Base-by-base conservation (phyloP, 2,888 invertebrate genomes). In the Gnatocerus cornutus region DNA sequence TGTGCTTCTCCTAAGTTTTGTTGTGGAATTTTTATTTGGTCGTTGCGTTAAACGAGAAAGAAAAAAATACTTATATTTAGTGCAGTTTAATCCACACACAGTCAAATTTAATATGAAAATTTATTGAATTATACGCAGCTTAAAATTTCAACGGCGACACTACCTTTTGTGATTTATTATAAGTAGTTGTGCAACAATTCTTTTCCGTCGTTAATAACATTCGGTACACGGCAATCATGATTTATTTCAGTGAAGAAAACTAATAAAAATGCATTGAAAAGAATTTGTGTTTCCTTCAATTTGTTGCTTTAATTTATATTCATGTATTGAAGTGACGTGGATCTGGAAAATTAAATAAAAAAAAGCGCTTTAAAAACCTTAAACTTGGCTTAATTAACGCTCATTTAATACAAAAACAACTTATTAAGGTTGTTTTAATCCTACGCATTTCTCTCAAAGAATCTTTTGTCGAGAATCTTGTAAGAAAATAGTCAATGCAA, bases 401-500 rank as follows among this genome's bases (percentile, higher is more conserved):
- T 61, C n/a, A 39, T 61, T 61, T 56, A 39, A 13, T 46, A 50
- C 48, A 61, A 16, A 21, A 48, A 61, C 61, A 61, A 59, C 30
- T 33, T 21, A 21, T 21, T 21, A 21, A 21, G 21, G 21, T 21
- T 21, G 21, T 21, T 21, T 37, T 21, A 37, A 61, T 16, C 48
- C 62, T 41, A 52, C 52, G 55, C 45, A 53, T 10, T 30, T 41
- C n/a, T 8, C 21, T 30, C 27, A 53, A 63, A 63, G 52, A 14
- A 63, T 41, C 29, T 63, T 53, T 50, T 52, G 52, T 52, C 41
- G 43, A 41, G 30, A 64, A 14, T 45, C 33, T 43, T 53, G 46
- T 53, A n/a, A 46, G 3, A 63, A 30, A 63, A 63, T 50, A 29
- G 52, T 37, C 30, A 55, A 43, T 59, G 58, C 59, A 67, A 33